A percentile compares a stretch with the other conserved stretches of the same genome.
Evolutionary conservation across 2,797 vertebrate genomes (phyloP).

Genomic region (Kryptolebias ocellatus): DNA sequence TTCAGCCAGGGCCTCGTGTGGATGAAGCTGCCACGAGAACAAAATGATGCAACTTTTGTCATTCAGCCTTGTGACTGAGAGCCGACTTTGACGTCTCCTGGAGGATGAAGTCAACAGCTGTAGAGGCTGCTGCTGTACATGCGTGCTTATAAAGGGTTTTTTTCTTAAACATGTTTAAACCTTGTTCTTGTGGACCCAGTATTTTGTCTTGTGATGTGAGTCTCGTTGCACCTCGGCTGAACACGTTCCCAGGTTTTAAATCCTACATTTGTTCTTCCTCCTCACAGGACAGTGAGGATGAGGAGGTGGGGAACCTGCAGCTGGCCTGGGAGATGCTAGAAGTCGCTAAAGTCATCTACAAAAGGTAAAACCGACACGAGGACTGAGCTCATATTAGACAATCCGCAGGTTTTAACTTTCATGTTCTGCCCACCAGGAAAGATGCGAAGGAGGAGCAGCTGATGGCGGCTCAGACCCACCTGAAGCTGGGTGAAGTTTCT

Average conservation of each 20-base stretch:
- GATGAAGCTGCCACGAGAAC: too few relatives aligned
- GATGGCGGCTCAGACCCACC: slow-evolving; percentile 91
- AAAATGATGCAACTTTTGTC: too few relatives aligned
- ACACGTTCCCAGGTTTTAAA: accelerated
- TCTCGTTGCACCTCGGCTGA: background rate
- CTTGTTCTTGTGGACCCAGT: too few relatives aligned
- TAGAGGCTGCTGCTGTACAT: too few relatives aligned
- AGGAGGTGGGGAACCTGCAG: slow-evolving; percentile 94
- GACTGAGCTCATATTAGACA: accelerated
- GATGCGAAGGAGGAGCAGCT: slow-evolving; percentile 90
- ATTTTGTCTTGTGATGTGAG: too few relatives aligned
- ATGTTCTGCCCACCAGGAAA: slow-evolving; percentile 78
- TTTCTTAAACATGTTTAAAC: too few relatives aligned
- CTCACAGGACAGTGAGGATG: slow-evolving; percentile 86
- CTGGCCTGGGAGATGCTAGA: slow-evolving; percentile 99
- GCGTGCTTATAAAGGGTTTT: too few relatives aligned
- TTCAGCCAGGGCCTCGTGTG: too few relatives aligned
- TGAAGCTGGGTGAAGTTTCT: slow-evolving; percentile 96
- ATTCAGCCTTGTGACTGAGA: too few relatives aligned
- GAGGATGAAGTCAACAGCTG: too few relatives aligned
- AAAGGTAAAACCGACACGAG: slow-evolving; percentile 79
- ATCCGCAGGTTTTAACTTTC: background rate
- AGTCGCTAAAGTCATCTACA: slow-evolving; percentile 95
- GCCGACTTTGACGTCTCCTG: too few relatives aligned
- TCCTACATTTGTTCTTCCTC: background rate